Evolutionary conservation across 2,113 vertebrate species (phyloP).

Genomic region (Chaetorhynchus papuensis): DNA sequence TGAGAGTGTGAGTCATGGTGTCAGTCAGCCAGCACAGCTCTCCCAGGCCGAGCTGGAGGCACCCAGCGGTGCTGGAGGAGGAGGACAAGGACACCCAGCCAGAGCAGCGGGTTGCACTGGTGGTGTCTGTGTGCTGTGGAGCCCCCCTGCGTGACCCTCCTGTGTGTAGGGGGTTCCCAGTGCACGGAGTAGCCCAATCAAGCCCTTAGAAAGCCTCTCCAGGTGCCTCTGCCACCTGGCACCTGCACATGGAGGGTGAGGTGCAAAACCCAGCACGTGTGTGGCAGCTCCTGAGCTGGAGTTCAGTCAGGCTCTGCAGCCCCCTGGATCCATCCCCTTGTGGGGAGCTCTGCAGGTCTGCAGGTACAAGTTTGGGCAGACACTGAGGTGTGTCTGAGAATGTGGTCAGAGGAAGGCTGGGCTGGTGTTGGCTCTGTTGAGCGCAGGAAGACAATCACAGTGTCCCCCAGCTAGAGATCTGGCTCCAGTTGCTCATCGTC

Average conservation of each 20-base stretch:
- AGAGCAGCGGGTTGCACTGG: rapidly evolving
- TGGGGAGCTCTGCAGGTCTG: not conserved
- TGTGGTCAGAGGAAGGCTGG: rapidly evolving
- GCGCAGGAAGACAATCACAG: not conserved
- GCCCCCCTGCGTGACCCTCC: rapidly evolving
- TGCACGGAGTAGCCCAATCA: no score
- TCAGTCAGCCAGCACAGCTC: not conserved
- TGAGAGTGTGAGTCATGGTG: not conserved
- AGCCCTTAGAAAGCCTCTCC: not conserved
- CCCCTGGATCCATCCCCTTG: not conserved
- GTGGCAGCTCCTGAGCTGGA: not conserved
- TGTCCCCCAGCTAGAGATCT: not conserved
- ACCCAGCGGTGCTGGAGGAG: rapidly evolving
- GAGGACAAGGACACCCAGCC: not conserved
- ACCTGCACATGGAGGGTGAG: rapidly evolving
- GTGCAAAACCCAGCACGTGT: rapidly evolving
- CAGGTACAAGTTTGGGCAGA: not conserved
- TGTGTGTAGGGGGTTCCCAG: no score
- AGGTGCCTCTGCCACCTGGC: not conserved
- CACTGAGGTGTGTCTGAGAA: not conserved
- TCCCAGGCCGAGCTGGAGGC: rapidly evolving
- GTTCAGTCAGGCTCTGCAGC: not conserved
- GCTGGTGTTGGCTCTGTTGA: not conserved
- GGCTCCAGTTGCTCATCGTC: not conserved
- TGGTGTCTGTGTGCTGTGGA: not conserved